Evolutionary conservation across 2,888 invertebrate genomes (phyloP).

Genomic region (Iphiclides podalirius): DNA sequence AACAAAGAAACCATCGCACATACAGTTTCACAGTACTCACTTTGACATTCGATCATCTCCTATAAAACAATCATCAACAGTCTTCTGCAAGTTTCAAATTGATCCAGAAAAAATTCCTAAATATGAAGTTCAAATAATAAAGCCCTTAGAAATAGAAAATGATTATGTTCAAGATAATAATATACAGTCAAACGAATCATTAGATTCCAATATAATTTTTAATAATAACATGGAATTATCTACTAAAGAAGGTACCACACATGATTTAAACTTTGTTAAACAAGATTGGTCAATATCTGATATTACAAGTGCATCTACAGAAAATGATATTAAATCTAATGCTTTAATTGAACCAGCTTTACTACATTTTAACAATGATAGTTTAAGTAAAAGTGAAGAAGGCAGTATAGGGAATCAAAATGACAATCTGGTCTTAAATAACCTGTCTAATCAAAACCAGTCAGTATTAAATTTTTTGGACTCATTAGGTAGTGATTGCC

Average conservation of each 20-base stretch:
- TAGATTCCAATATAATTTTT: conserved; percentile 42
- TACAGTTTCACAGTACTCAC: conserved; percentile 66
- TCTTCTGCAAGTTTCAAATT: conserved; percentile 69
- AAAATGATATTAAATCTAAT: conserved; percentile 53
- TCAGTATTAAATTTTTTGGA: conserved; percentile 70
- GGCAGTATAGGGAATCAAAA: conserved; percentile 31
- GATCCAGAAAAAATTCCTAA: conserved; percentile 59
- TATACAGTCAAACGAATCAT: conserved; percentile 26
- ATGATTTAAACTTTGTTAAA: conserved; percentile 29
- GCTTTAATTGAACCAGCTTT: conserved; percentile 53
- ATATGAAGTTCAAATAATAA: conserved; percentile 57
- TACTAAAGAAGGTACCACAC: conserved; percentile 39
- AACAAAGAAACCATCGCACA: conserved; percentile 41
- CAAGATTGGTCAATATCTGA: conserved; percentile 38
- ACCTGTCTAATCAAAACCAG: conserved; percentile 45
- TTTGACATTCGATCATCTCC: conserved; percentile 72
- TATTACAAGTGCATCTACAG: conserved; percentile 48
- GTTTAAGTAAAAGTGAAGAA: conserved; percentile 26
- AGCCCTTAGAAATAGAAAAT: conserved; percentile 45
- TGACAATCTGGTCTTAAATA: conserved; percentile 29
- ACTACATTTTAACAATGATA: conserved; percentile 48
- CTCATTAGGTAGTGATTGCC: conserved; percentile 57
- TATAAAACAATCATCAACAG: conserved; percentile 62
- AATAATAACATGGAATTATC: conserved; percentile 45
- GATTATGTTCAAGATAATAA: conserved; percentile 20